Evolutionary conservation across 2,888 invertebrate species (phyloP).

Genomic region (Helicoverpa assulta): DNA sequence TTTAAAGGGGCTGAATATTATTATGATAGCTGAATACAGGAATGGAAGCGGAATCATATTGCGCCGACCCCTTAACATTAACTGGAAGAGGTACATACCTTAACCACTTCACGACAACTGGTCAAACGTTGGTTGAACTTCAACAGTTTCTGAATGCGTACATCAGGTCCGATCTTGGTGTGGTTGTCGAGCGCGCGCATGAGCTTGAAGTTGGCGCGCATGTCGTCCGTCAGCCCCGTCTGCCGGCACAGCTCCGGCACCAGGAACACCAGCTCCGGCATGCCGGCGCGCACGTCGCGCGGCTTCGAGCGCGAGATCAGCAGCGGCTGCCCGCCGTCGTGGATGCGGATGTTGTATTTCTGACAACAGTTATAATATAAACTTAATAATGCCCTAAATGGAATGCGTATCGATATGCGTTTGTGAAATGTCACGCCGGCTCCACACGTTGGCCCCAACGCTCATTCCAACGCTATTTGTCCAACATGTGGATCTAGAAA

Average conservation of each 20-base stretch:
- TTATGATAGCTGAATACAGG: neutral
- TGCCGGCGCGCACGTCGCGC: constrained; percentile 93
- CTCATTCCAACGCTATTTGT: too few relatives aligned
- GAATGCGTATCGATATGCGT: too few relatives aligned
- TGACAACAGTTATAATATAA: constrained; percentile 65
- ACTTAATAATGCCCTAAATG: too few relatives aligned
- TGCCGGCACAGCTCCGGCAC: constrained; percentile 96
- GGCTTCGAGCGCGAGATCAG: constrained; percentile 93
- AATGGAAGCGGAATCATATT: too few relatives aligned
- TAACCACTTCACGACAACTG: constrained; percentile 79
- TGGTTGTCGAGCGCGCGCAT: constrained; percentile 93
- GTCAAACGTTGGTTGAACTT: constrained; percentile 92
- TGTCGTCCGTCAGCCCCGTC: constrained; percentile 94
- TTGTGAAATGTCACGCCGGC: too few relatives aligned
- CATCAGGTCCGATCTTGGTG: constrained; percentile 93
- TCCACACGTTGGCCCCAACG: too few relatives aligned
- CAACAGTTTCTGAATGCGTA: constrained; percentile 92
- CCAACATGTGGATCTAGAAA: too few relatives aligned
- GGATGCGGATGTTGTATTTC: constrained; percentile 92
- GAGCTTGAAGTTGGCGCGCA: constrained; percentile 91
- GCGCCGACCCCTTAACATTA: too few relatives aligned
- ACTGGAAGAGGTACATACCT: constrained; percentile 64
- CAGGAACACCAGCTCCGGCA: constrained; percentile 92
- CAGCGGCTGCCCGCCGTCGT: constrained; percentile 93
- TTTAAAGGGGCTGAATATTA: neutral